Percentiles rank a stretch among this genome's conserved stretches.
Conservation (phyloP, 2,113 vertebrate genomes). For the Ascaphus truei region DNA sequence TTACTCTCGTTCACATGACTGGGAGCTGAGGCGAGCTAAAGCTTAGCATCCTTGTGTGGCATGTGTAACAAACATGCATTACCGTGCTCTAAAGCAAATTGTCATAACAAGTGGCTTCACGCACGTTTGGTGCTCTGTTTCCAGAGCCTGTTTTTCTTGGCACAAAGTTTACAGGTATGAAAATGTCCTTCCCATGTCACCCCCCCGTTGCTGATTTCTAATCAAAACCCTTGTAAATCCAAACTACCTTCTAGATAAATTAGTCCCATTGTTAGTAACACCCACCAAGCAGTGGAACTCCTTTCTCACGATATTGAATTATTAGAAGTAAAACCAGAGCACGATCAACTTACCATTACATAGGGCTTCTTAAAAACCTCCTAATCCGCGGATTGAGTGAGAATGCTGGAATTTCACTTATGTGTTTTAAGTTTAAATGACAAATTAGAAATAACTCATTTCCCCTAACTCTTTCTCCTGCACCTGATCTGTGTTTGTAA, state of each 20-base stretch:
- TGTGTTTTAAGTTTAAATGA: neutral
- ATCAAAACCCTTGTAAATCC: constrained; percentile 24
- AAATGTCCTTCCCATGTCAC: constrained; percentile 4
- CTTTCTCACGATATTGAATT: constrained; percentile 38
- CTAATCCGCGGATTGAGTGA: constrained; percentile 17
- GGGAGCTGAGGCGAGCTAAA: no score
- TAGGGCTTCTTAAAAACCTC: constrained; percentile 2
- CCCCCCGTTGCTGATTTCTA: neutral
- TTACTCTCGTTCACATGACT: no score
- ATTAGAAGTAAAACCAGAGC: constrained; percentile 21
- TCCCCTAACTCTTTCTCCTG: constrained; percentile 1
- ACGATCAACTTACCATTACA: constrained; percentile 19
- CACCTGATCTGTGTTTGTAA: neutral
- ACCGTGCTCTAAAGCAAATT: no score
- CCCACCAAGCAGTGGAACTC: neutral
- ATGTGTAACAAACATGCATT: no score
- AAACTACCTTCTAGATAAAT: constrained; percentile 16
- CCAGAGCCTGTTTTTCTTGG: neutral
- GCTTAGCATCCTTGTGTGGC: no score
- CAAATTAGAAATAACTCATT: constrained; percentile 21
- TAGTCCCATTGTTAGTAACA: constrained; percentile 7
- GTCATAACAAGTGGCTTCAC: neutral
- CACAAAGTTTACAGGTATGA: neutral
- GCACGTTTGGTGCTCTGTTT: neutral
- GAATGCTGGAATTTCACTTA: neutral